Percentiles rank a stretch among this genome's conserved stretches.
phyloP scores from a whole-genome alignment of 2,113 vertebrate genomes.

The Tamias sibiricus region DNA sequence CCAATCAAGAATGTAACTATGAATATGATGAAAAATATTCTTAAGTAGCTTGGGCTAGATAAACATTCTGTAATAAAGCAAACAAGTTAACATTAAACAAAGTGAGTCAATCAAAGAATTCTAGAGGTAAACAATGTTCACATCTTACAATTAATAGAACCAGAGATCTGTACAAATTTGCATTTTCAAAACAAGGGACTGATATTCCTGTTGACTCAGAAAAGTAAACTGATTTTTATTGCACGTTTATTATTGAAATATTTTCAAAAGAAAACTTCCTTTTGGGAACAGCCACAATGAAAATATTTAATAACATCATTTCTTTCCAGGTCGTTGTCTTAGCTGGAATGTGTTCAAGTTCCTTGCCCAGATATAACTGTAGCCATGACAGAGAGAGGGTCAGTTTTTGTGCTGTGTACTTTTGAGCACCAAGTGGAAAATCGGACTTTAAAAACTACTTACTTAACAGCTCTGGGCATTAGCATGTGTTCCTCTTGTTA shows the following conservation, averaged over 20 bases:
- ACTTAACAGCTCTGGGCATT: conserved; percentile 6
- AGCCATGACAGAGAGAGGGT: background rate
- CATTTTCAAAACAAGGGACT: conserved; percentile 24
- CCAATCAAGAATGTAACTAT: conserved; percentile 95
- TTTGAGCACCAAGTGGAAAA: conserved; percentile 57
- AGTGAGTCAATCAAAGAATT: background rate
- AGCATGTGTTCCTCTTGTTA: conserved; percentile 48
- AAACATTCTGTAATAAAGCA: conserved; percentile 91
- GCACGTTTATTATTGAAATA: background rate
- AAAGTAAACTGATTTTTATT: conserved; percentile 24
- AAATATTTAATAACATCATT: conserved; percentile 53
- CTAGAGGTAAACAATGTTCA: conserved; percentile 14
- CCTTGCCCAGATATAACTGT: conserved; percentile 47
- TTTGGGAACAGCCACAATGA: conserved; percentile 33
- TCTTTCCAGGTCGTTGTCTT: background rate
- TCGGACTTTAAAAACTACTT: conserved; percentile 57
- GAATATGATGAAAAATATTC: conserved; percentile 95
- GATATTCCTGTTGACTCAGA: conserved; percentile 1
- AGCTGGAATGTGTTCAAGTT: conserved; percentile 18
- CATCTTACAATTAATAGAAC: background rate
- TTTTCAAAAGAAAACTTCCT: conserved; percentile 5
- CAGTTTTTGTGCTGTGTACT: background rate
- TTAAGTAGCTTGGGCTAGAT: conserved; percentile 90
- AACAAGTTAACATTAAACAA: conserved; percentile 77
- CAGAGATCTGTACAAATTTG: background rate